A percentile compares a stretch with the other conserved stretches of the same genome.
Conservation (phyloP, 2,113 vertebrate genomes). For the Prunella himalayana region DNA sequence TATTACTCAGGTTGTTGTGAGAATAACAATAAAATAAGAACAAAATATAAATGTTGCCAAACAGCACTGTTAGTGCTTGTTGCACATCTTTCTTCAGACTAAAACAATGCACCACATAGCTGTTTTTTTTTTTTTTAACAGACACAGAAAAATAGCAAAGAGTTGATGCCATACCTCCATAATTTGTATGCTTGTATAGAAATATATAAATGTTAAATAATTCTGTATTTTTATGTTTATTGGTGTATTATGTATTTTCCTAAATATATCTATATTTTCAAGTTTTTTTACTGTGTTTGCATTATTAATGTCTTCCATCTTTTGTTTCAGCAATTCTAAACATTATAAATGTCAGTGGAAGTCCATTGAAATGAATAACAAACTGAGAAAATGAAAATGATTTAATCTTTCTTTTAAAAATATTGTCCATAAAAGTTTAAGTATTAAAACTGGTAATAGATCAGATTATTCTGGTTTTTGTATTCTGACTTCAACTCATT, state of each 20-base stretch:
- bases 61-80: background rate
- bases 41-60: background rate
- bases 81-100: background rate
- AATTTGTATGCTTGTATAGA: background rate
- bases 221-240: background rate
- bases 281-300: background rate
- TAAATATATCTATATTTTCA: background rate
- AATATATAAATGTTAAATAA: background rate
- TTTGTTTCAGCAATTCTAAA: background rate
- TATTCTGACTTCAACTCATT: background rate
- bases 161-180: background rate
- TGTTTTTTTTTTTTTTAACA: background rate
- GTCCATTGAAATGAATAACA: background rate
- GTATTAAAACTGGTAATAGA: background rate
- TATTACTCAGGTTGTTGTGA: background rate
- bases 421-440: background rate
- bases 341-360: background rate
- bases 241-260: background rate
- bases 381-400: background rate
- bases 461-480: background rate
- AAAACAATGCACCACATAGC: accelerated
- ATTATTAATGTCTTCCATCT: background rate
- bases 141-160: background rate
- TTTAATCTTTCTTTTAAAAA: background rate
- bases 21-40: background rate